Evolutionary conservation across 2,888 invertebrate species (phyloP).

Genomic region (Mimas tiliae): DNA sequence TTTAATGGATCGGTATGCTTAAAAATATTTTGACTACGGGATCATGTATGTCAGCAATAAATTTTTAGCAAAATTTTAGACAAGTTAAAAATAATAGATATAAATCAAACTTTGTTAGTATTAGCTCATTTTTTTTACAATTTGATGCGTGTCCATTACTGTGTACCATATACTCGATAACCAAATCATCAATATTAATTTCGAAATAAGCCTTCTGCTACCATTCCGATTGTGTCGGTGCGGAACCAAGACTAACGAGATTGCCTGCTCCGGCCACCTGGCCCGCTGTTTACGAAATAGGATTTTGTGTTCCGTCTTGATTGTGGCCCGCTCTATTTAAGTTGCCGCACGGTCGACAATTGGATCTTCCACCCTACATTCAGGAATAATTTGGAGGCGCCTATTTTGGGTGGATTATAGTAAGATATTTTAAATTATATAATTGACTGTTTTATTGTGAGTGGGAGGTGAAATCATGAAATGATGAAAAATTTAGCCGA

Average conservation of each 20-base stretch:
- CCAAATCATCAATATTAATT: conserved; percentile 2
- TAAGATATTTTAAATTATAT: background rate
- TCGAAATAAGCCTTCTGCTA: conserved; percentile 24
- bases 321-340: conserved; percentile 56
- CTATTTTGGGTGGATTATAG: background rate
- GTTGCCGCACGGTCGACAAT: conserved; percentile 36
- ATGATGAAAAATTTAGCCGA: background rate
- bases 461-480: background rate
- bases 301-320: conserved; percentile 56
- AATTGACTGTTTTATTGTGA: background rate
- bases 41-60: no score
- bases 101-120: no score
- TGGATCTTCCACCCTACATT: conserved; percentile 29
- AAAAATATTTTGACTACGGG: no score
- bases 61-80: no score
- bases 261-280: conserved; percentile 71
- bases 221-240: conserved; percentile 37
- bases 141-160: no score
- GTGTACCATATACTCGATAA: background rate
- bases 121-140: no score
- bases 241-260: conserved; percentile 71
- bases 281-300: conserved; percentile 55
- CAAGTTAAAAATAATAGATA: no score
- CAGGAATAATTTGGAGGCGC: conserved; percentile 19
- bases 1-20: no score